Conservation (phyloP, 2,797 vertebrate genomes). For the Falco concolor region DNA sequence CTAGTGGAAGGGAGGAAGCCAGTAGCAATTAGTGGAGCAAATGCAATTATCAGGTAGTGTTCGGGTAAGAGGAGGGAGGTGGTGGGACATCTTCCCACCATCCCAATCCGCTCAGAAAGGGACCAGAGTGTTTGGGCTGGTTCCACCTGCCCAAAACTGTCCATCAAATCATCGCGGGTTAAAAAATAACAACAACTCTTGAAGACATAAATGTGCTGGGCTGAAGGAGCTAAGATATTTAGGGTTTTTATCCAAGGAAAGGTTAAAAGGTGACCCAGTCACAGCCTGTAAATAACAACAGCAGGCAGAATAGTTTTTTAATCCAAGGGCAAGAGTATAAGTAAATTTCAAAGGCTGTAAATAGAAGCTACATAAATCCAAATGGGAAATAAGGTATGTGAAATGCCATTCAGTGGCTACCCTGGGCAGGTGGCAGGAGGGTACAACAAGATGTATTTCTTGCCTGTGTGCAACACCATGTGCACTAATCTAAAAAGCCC, state of each 20-base stretch:
- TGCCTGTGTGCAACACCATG: background rate
- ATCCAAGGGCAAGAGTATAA: background rate
- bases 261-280: background rate
- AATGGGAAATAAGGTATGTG: background rate
- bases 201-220: background rate
- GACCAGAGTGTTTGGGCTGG: rapidly evolving
- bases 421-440: background rate
- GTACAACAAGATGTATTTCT: background rate
- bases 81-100: background rate
- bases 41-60: background rate
- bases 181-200: background rate
- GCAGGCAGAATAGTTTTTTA: background rate
- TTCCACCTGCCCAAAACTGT: background rate
- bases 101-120: background rate
- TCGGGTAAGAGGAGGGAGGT: background rate
- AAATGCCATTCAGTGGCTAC: background rate
- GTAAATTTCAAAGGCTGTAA: background rate
- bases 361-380: background rate
- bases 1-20: background rate
- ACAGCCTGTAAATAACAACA: background rate
- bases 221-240: background rate
- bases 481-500: constrained; percentile 1
- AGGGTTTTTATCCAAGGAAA: background rate
- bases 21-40: background rate
- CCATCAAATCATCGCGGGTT: rapidly evolving